Evolutionary conservation across 2,113 vertebrate species (phyloP), one percentile per base, ranked within the genome.

Genomic region (Morone chrysops): DNA sequence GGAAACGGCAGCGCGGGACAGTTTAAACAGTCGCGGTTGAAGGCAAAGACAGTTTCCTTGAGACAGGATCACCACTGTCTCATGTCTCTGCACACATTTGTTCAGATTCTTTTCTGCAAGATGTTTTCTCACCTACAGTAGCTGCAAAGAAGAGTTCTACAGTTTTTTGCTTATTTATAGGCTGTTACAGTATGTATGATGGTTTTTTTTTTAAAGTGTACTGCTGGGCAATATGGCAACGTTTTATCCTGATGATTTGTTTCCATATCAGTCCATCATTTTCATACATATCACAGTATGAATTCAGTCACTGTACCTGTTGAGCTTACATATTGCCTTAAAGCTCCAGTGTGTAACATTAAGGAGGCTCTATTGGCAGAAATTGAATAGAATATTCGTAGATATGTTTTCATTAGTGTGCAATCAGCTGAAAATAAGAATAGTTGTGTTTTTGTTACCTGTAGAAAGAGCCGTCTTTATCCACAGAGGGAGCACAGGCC

Each of bases 11-110:
- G 22, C 48, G 41, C 5, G 17, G 8, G 22, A 76, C 70, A 14
- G 14, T 60, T 62, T 8, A 75, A 62, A 53, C n/a, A 41, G 63
- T 71, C 54, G 31, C 4, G 40, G 56, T 5, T 57, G 61, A 73
- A 4, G 13, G 22, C 48, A 41, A 57, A 53, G 56, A 45, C 2
- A 0, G 68, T 68, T 72, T 54, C 25, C 31, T 1, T 51, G 60
- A 78, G 22, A 56, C 47, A 36, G 8, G 31, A 16, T 57, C 57
- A 14, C 43, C 38, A 1, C 25, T 6, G 7, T 31, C 22, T 8
- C 11, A 1, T 51, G 10, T 62, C 45, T 31, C 31, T 31, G 31
- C 31, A 31, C 31, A 31, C 31, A 31, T 31, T 31, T 4, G 53
- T 20, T 51, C 14, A 63, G 0, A 45, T 77, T 45, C 67, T 50